Base-by-base conservation (phyloP, 2,113 vertebrate genomes). In the Oophaga pumilio region DNA sequence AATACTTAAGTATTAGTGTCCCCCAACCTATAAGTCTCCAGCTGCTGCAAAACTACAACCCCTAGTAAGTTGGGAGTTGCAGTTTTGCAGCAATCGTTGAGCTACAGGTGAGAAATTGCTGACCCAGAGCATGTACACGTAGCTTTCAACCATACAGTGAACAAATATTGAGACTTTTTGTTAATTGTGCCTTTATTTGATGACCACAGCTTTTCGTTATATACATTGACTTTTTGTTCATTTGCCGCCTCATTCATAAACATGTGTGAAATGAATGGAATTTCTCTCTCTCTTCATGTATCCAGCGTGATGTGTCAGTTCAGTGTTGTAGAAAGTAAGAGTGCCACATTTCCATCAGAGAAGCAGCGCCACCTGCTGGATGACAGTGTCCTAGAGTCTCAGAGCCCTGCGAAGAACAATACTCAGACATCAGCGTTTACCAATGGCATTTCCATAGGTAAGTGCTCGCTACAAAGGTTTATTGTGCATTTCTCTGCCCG, bases 291-390 rank as follows among this genome's bases (percentile, higher is more conserved):
- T 89, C 90, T 89, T 85, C 79, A 0, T 89, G 90, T 83, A n/a
- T 91, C 84, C 94, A 98, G 97, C 90, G 95, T 97, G 95, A 98
- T 97, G 97, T 98, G 97, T 93, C 97, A 97, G 93, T 91, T 97
- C 87, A 96, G 96, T 69, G 96, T 98, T 78, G 96, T 96, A 86
- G 97, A 99, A 90, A 98, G 97, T 94, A 96, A 95, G 91, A 99
- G 97, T 56, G 96, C 96, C 24, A 98, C 97, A 0, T 98, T 99
- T 90, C 96, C 97, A 20, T 94, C 95, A 13, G 97, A 97, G 94
- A 97, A 95, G 90, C 95, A 95, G 0, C 95, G 97, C 89, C 97
- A 99, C 90, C 96, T 99, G 89, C 96, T 99, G 95, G 98, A 99
- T 0, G 97, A 99, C 95, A 99, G 98, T 0, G 97, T 99, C 89